phyloP scores from a whole-genome alignment of 2,113 vertebrate genomes.

The Gambusia affinis region DNA sequence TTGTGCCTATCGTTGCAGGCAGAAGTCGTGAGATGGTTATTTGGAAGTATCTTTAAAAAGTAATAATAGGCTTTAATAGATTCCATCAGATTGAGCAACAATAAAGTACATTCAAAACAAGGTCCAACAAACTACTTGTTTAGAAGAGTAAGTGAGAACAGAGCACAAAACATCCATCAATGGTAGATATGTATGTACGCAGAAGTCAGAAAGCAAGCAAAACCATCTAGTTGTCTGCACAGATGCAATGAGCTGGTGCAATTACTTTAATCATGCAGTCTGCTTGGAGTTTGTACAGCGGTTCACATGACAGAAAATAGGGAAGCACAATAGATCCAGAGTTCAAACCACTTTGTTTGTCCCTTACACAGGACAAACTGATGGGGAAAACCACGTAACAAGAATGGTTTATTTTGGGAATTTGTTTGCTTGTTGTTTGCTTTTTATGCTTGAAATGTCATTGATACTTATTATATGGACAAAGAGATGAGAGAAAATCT shows the following conservation, averaged over 20 bases:
- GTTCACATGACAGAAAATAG: slow-evolving; percentile 73
- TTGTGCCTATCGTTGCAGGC: not conserved
- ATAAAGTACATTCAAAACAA: slow-evolving; percentile 60
- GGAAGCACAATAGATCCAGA: slow-evolving; percentile 75
- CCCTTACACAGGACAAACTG: slow-evolving; percentile 56
- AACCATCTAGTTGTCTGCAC: slow-evolving; percentile 68
- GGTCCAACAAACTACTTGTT: slow-evolving; percentile 47
- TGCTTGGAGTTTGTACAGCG: slow-evolving; percentile 67
- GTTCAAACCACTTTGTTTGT: slow-evolving; percentile 56
- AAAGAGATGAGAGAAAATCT: slow-evolving; percentile 55
- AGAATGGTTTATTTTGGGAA: slow-evolving; percentile 43
- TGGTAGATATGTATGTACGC: slow-evolving; percentile 58
- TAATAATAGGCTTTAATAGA: slow-evolving; percentile 32
- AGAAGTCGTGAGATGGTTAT: slow-evolving; percentile 26
- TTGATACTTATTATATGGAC: slow-evolving; percentile 77
- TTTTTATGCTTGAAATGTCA: slow-evolving; percentile 19
- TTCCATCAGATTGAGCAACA: slow-evolving; percentile 39
- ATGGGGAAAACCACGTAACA: slow-evolving; percentile 69
- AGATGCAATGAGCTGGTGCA: slow-evolving; percentile 71
- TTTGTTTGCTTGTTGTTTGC: slow-evolving; percentile 29
- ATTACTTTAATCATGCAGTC: slow-evolving; percentile 77
- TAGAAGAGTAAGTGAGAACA: slow-evolving; percentile 53
- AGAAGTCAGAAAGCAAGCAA: slow-evolving; percentile 73
- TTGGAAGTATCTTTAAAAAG: slow-evolving; percentile 22
- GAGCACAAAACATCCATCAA: slow-evolving; percentile 66